A percentile compares a stretch with the other conserved stretches of the same genome.
Evolutionary conservation across 2,888 invertebrate species (phyloP).

Genomic region (Drosophila yooni): DNA sequence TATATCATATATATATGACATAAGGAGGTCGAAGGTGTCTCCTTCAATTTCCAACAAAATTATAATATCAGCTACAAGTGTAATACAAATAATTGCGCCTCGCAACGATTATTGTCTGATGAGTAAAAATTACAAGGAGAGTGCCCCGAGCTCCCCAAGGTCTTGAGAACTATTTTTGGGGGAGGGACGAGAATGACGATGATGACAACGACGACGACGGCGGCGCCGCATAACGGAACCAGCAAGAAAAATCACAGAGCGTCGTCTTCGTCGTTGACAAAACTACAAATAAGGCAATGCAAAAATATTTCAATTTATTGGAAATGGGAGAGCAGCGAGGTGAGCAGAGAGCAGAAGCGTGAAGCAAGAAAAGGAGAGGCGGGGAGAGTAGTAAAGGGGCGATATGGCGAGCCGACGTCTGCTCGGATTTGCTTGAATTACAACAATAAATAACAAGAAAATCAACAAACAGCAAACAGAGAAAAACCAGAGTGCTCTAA

Average conservation of each 20-base stretch:
- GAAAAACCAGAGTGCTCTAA: slow-evolving; percentile 8
- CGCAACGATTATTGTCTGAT: slow-evolving; percentile 40
- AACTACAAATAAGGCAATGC: slow-evolving; percentile 79
- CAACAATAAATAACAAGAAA: slow-evolving; percentile 60
- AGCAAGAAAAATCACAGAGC: slow-evolving; percentile 53
- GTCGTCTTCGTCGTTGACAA: slow-evolving; percentile 51
- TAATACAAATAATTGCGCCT: slow-evolving; percentile 12
- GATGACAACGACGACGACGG: slow-evolving; percentile 17
- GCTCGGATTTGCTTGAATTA: slow-evolving; percentile 75
- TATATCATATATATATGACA: background rate
- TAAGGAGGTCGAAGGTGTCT: background rate
- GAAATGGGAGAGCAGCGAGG: slow-evolving; percentile 53
- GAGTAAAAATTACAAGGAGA: slow-evolving; percentile 69
- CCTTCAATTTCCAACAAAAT: background rate
- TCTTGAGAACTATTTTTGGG: slow-evolving; percentile 70
- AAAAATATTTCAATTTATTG: slow-evolving; percentile 70
- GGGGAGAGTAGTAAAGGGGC: slow-evolving; percentile 7
- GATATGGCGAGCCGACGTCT: slow-evolving; percentile 71
- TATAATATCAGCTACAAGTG: background rate
- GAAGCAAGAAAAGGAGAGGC: background rate
- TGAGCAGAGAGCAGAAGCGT: background rate
- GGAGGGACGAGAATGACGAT: slow-evolving; percentile 34
- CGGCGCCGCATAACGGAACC: slow-evolving; percentile 53
- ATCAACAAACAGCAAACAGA: slow-evolving; percentile 42
- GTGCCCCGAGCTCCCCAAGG: slow-evolving; percentile 46